Conservation (phyloP, 2,113 vertebrate species). For the Tragelaphus imberbis region DNA sequence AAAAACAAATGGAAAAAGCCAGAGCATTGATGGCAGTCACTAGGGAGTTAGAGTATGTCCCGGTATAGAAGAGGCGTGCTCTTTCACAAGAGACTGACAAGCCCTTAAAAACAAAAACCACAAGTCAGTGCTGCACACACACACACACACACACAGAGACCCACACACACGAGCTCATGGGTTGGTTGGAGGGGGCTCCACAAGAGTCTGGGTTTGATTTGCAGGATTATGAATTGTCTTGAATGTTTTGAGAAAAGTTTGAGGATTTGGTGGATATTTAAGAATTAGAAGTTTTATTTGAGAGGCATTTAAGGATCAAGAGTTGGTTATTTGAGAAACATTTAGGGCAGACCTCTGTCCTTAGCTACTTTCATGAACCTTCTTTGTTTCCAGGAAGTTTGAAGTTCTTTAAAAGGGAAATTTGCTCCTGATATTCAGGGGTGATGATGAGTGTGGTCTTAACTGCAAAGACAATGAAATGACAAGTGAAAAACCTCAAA, state of each 20-base stretch:
- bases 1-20: slow-evolving; percentile 56
- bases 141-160: background rate
- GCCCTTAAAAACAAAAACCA: slow-evolving; percentile 29
- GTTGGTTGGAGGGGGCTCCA: background rate
- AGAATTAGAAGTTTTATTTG: slow-evolving; percentile 56
- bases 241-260: background rate
- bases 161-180: background rate
- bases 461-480: background rate
- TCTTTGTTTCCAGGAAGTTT: slow-evolving; percentile 22
- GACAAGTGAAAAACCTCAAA: background rate
- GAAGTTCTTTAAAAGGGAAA: slow-evolving; percentile 39
- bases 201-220: slow-evolving; percentile 45
- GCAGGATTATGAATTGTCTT: background rate
- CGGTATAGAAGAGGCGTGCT: background rate
- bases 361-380: background rate
- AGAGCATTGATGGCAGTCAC: slow-evolving; percentile 1
- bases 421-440: background rate
- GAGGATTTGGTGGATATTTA: slow-evolving; percentile 59
- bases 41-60: background rate
- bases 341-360: slow-evolving; percentile 20
- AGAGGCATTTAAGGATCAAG: slow-evolving; percentile 48
- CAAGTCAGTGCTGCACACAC: background rate
- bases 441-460: background rate
- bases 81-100: slow-evolving; percentile 45
- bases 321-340: slow-evolving; percentile 32